phyloP scores from a whole-genome alignment of 2,113 vertebrate genomes.

The Microcebus murinus region DNA sequence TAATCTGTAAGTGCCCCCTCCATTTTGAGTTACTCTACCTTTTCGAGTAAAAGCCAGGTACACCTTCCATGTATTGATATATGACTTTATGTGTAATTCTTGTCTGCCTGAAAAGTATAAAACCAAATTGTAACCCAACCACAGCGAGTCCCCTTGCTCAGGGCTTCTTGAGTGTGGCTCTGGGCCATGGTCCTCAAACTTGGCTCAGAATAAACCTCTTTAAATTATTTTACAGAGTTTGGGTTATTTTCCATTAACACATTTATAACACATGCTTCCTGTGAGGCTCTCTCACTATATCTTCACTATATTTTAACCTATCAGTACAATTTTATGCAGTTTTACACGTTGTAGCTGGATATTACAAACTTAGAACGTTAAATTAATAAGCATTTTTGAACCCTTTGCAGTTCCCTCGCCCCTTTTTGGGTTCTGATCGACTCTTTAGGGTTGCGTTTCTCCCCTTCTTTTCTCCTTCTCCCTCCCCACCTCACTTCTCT shows the following conservation, averaged over 20 bases:
- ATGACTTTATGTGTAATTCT: too few relatives aligned
- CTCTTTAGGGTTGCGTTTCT: not conserved
- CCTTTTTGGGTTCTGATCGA: not conserved
- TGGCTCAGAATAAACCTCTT: too few relatives aligned
- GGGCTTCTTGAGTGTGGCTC: too few relatives aligned
- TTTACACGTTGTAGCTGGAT: not conserved
- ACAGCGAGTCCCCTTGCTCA: too few relatives aligned
- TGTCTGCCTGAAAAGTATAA: too few relatives aligned
- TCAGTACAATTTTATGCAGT: not conserved
- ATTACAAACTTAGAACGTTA: not conserved
- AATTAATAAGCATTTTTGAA: not conserved
- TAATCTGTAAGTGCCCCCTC: too few relatives aligned
- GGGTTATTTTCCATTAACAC: not conserved
- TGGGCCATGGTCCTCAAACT: too few relatives aligned
- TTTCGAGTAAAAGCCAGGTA: too few relatives aligned
- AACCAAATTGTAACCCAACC: too few relatives aligned
- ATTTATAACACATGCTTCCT: not conserved
- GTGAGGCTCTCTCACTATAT: not conserved
- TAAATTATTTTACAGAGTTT: too few relatives aligned
- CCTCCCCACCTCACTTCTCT: not conserved
- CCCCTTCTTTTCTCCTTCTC: not conserved
- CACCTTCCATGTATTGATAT: too few relatives aligned
- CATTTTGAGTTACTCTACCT: too few relatives aligned
- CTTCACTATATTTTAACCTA: not conserved
- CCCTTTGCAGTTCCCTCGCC: not conserved